Conservation (phyloP, 2,797 vertebrate genomes). For the Cyclopterus lumpus region DNA sequence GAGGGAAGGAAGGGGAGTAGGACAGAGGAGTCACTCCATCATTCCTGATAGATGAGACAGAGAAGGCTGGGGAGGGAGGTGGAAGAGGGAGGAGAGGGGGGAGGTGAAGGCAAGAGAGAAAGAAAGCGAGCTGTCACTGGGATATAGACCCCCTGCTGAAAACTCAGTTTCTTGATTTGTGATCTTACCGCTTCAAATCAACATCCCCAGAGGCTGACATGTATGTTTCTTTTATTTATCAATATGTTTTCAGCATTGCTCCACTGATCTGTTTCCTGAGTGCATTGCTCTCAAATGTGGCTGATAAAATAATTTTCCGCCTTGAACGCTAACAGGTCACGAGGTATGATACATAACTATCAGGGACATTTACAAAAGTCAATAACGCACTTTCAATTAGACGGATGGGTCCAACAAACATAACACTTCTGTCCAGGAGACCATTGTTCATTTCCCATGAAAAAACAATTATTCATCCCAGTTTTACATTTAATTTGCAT, state of each 20-base stretch:
- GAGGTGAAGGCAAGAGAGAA: conserved; percentile 10
- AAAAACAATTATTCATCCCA: too few relatives aligned
- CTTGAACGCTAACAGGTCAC: not conserved
- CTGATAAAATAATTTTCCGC: not conserved
- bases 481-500: not conserved
- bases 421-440: too few relatives aligned
- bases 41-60: conserved; percentile 64
- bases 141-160: conserved; percentile 35
- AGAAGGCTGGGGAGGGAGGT: conserved; percentile 21
- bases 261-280: conserved; percentile 5
- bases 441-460: too few relatives aligned
- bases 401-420: not conserved
- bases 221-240: not conserved
- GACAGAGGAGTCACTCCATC: conserved; percentile 58
- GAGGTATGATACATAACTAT: not conserved
- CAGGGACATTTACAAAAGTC: conserved; percentile 10
- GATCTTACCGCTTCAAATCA: conserved; percentile 29
- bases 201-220: conserved; percentile 17
- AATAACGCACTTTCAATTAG: not conserved
- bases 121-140: conserved; percentile 37
- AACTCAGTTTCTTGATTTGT: conserved; percentile 44
- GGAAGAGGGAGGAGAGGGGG: not conserved
- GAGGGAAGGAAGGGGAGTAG: conserved; percentile 23
- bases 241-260: not conserved
- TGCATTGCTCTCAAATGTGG: conserved; percentile 9